A percentile compares a stretch with the other conserved stretches of the same genome.
These are phyloP conservation scores for Gadopsis bispinosus DNA, from an alignment of 2,797 vertebrate genomes.

Conservation along the genomic window DNA sequence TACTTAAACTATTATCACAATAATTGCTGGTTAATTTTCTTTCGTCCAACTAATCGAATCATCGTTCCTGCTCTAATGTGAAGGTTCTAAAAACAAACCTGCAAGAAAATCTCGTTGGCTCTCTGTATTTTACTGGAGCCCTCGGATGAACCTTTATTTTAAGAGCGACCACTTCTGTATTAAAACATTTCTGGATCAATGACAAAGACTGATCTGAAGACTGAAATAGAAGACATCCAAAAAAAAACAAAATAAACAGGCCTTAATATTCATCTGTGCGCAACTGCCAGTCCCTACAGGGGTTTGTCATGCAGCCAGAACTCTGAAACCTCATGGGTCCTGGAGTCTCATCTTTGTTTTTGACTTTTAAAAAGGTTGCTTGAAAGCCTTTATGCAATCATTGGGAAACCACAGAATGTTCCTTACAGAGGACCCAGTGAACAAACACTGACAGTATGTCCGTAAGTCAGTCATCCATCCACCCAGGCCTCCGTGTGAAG, in stretches of 20 bases:
- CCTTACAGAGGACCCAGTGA: slow-evolving; percentile 1
- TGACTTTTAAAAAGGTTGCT: slow-evolving; percentile 31
- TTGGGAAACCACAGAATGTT: slow-evolving; percentile 13
- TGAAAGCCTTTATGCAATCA: slow-evolving; percentile 27
- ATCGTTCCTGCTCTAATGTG: background rate
- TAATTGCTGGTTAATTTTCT: background rate
- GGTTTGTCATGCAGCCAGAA: slow-evolving; percentile 40
- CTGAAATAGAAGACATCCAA: slow-evolving; percentile 50
- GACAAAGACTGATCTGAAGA: slow-evolving; percentile 28
- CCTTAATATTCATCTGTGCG: slow-evolving; percentile 39
- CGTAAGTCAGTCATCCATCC: background rate
- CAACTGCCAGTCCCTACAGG: slow-evolving; percentile 44
- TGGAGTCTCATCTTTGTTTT: slow-evolving; percentile 37
- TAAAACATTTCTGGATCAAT: slow-evolving; percentile 29
- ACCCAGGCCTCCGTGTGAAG: background rate
- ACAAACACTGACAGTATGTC: background rate
- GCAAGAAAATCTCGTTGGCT: background rate
- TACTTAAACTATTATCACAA: background rate
- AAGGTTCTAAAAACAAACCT: background rate
- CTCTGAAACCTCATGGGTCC: slow-evolving; percentile 21
- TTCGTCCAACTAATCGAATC: background rate
- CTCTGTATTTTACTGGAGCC: background rate
- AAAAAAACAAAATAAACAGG: background rate
- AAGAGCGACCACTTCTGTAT: slow-evolving; percentile 10
- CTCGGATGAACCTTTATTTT: slow-evolving; percentile 7